A percentile compares a stretch with the other conserved stretches of the same genome.
Conservation (phyloP, 2,888 invertebrate genomes). For the Allophyes oxyacanthae region DNA sequence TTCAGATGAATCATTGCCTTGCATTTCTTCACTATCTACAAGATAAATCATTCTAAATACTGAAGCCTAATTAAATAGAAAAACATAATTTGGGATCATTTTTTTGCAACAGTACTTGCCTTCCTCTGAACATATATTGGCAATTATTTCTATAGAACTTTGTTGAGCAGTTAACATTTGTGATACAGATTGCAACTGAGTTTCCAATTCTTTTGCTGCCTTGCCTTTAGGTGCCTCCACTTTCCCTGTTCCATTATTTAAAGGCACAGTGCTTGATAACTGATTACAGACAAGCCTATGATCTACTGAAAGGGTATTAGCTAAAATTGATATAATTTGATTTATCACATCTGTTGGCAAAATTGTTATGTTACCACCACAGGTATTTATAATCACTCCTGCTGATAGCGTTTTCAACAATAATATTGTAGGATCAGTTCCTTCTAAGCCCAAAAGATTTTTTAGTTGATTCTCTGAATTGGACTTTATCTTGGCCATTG, state of each 20-base stretch:
- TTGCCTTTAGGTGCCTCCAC: conserved; percentile 72
- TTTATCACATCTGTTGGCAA: conserved; percentile 83
- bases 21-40: conserved; percentile 72
- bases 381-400: conserved; percentile 89
- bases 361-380: conserved; percentile 75
- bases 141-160: conserved; percentile 91
- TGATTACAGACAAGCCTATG: conserved; percentile 84
- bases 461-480: conserved; percentile 82
- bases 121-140: conserved; percentile 92
- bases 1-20: conserved; percentile 75
- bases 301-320: conserved; percentile 87
- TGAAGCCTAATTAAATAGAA: too few species aligned
- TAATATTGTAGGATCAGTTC: conserved; percentile 76
- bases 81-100: neutral
- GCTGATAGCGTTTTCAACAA: conserved; percentile 89
- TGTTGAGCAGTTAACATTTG: conserved; percentile 91
- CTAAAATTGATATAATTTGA: conserved; percentile 86
- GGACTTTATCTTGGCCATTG: conserved; percentile 87
- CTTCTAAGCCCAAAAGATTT: conserved; percentile 77
- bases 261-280: conserved; percentile 84
- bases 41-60: too few species aligned
- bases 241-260: conserved; percentile 72
- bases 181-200: conserved; percentile 83
- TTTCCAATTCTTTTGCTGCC: conserved; percentile 79
- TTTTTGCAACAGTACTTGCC: conserved; percentile 74